phyloP scores from a whole-genome alignment of 2,888 invertebrate genomes.

The Xiphydria camelus region DNA sequence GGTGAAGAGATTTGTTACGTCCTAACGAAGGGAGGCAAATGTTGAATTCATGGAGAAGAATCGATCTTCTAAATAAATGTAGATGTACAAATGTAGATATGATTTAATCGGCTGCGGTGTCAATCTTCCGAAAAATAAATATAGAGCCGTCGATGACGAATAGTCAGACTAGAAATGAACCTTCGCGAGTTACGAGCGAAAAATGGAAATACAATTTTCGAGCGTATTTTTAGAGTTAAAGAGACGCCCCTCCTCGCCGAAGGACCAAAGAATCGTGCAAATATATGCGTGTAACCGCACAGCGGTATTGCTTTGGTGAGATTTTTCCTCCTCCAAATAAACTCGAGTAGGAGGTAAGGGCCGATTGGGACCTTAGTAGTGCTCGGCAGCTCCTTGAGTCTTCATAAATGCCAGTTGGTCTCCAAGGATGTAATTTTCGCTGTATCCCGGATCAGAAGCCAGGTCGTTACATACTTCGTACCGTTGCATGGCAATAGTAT shows the following conservation, averaged over 20 bases:
- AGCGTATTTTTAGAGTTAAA: no score
- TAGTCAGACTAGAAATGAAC: neutral
- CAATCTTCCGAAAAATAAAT: neutral
- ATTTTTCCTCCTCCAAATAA: constrained; percentile 14
- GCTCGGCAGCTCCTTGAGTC: constrained; percentile 22
- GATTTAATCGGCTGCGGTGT: no score
- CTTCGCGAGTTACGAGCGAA: constrained; percentile 16
- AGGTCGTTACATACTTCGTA: constrained; percentile 17
- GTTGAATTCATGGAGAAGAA: no score
- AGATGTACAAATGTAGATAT: no score
- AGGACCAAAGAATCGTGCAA: constrained; percentile 15
- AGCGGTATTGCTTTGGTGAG: constrained; percentile 18
- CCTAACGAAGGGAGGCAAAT: no score
- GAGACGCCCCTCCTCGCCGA: constrained; percentile 5
- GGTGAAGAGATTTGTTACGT: no score
- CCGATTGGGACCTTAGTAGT: constrained; percentile 24
- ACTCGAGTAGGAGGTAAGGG: constrained; percentile 7
- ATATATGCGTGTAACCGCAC: constrained; percentile 6
- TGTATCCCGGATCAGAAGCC: constrained; percentile 52
- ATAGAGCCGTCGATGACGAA: constrained; percentile 4
- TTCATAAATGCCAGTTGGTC: constrained; percentile 38
- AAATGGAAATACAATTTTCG: constrained; percentile 19
- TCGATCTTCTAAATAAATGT: no score
- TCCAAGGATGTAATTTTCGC: constrained; percentile 49
- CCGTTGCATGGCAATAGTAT: constrained; percentile 7